A percentile compares a stretch with the other conserved stretches of the same genome.
These are phyloP conservation scores for Tetramorium simillimum DNA, from an alignment of 1,140 invertebrate genomes.

Conservation along the genomic window DNA sequence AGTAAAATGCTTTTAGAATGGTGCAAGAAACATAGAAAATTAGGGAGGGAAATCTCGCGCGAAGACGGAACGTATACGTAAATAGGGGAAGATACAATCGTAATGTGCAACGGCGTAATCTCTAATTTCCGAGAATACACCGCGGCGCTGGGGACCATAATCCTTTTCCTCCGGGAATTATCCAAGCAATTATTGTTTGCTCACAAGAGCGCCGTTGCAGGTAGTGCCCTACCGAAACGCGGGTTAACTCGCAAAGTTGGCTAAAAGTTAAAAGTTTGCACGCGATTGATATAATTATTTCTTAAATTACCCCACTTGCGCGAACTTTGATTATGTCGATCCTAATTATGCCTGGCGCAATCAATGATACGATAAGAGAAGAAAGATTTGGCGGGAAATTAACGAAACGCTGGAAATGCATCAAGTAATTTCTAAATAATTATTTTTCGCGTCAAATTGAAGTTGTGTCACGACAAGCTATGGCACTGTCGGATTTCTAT, in stretches of 20 bases:
- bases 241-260: not conserved
- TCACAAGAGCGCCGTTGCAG: not conserved
- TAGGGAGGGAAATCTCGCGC: not conserved
- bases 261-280: not conserved
- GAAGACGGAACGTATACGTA: not conserved
- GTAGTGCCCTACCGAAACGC: not conserved
- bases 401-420: not conserved
- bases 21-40: not conserved
- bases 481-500: not conserved
- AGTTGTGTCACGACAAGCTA: not conserved
- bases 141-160: not conserved
- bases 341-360: not conserved
- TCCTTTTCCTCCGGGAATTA: slow-evolving; percentile 8
- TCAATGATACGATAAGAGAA: not conserved
- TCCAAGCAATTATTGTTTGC: slow-evolving; percentile 14
- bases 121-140: slow-evolving; percentile 8
- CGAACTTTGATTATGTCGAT: not conserved
- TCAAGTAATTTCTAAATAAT: not conserved
- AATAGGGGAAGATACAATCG: slow-evolving; percentile 2
- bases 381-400: not conserved
- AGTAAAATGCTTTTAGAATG: not conserved
- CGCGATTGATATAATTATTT: slow-evolving; percentile 11
- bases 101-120: not conserved
- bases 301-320: too few relatives aligned
- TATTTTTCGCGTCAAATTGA: not conserved